phyloP scores from a whole-genome alignment of 1,140 invertebrate genomes.

The Periplaneta americana region DNA sequence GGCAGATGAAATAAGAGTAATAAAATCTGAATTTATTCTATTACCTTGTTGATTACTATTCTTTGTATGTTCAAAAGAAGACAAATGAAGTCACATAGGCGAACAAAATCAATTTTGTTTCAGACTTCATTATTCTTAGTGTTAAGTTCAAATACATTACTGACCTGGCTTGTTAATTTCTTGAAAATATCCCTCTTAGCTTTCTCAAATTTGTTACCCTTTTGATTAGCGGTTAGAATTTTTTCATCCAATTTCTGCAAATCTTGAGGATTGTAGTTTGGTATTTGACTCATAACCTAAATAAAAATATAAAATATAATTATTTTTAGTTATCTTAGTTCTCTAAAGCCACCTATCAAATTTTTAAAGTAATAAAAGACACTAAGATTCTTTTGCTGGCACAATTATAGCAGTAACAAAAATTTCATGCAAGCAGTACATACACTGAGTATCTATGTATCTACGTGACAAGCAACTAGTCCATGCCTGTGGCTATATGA shows the following conservation, averaged over 20 bases:
- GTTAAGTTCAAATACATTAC: slow-evolving; percentile 18
- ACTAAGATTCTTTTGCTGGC: neutral
- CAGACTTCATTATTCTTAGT: neutral
- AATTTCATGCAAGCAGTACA: neutral
- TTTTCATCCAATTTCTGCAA: slow-evolving; percentile 79
- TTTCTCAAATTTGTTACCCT: slow-evolving; percentile 76
- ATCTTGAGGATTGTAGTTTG: slow-evolving; percentile 68
- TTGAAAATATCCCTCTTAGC: slow-evolving; percentile 87
- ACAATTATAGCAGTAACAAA: neutral
- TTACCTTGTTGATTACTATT: neutral
- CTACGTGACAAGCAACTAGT: neutral
- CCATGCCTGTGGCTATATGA: too few relatives aligned
- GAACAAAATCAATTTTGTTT: neutral
- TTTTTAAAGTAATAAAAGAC: neutral
- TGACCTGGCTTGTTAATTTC: slow-evolving; percentile 74
- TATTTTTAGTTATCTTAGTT: neutral
- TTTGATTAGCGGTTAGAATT: slow-evolving; percentile 58
- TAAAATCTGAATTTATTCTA: neutral
- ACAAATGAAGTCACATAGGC: neutral
- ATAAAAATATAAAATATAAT: slow-evolving; percentile 18
- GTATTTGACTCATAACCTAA: slow-evolving; percentile 65
- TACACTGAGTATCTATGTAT: neutral
- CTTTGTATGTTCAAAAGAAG: neutral
- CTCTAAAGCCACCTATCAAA: neutral
- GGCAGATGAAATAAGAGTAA: neutral